Base-by-base conservation (phyloP, 2,888 invertebrate species). In the Gerris lacustris region DNA sequence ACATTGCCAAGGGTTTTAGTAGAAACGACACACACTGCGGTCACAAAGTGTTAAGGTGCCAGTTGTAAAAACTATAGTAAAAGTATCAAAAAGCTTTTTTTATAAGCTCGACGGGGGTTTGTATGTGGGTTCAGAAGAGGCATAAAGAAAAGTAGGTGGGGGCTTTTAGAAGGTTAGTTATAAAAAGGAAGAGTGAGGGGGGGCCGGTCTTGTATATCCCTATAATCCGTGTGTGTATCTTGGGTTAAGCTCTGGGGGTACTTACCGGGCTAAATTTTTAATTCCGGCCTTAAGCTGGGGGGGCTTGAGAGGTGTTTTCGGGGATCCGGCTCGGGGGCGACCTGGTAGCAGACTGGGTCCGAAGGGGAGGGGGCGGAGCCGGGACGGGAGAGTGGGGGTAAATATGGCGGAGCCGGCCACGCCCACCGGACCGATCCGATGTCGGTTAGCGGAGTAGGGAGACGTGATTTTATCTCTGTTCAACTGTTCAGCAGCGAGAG, bases 201-300 rank as follows among this genome's bases (percentile, higher is more conserved):
- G 55, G 55, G 55, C 15, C 2, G 2, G 15, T 11, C 11, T 55
- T 15, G 9, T 11, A 15, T 11, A 55, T 55, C 55, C 55, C 11
- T 55, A 55, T 55, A 55, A 55, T 55, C 55, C 55, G 55, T 55
- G 55, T 55, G 55, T 55, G 55, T 55, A 55, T 55, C 55, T 55
- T 55, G 55, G 15, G 55, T 55, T 55, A 55, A 55, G 55, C 55
- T 55, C 55, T 15, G 15, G 15, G 55, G 55, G 55, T 55, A 55
- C 55, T 55, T 55, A 55, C 55, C 55, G 55, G 55, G 55, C 55
- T 55, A 55, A 55, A 55, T 55, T 55, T 55, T 55, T 55, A 55
- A 55, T 55, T 55, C 55, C 55, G 55, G 55, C 15, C 55, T 55
- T 55, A 55, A 55, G 55, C 55, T 55, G 55, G 11, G 15, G 55